These are phyloP conservation scores for Scalopus aquaticus DNA, from an alignment of 2,113 vertebrate genomes.

Conservation along the genomic window DNA sequence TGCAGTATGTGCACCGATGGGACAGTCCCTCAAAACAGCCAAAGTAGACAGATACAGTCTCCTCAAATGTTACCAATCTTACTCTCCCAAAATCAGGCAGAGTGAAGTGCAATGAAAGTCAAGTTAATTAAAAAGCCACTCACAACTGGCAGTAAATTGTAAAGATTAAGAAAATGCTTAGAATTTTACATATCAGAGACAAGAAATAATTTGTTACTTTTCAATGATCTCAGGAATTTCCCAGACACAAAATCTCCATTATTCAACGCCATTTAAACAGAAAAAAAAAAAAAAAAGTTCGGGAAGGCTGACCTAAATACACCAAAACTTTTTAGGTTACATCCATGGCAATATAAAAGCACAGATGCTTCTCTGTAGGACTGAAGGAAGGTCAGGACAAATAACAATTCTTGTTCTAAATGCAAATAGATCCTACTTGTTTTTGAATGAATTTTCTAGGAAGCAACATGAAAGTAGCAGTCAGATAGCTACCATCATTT, in stretches of 20 bases:
- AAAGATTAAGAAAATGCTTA: constrained; percentile 66
- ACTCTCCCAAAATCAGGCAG: constrained; percentile 71
- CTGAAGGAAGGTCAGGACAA: constrained; percentile 63
- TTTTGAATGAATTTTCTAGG: constrained; percentile 65
- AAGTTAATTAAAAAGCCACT: constrained; percentile 65
- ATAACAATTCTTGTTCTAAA: constrained; percentile 64
- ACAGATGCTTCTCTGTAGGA: constrained; percentile 61
- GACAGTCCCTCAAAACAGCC: constrained; percentile 79
- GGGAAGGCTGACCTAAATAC: constrained; percentile 74
- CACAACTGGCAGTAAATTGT: constrained; percentile 50
- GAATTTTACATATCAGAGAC: constrained; percentile 68
- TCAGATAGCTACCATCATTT: constrained; percentile 63
- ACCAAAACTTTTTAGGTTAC: constrained; percentile 75
- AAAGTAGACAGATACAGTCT: constrained; percentile 82
- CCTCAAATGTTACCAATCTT: constrained; percentile 74
- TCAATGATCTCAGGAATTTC: constrained; percentile 51
- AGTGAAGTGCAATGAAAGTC: constrained; percentile 77
- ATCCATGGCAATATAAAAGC: constrained; percentile 72
- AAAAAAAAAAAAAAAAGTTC: constrained; percentile 68
- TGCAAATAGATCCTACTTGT: constrained; percentile 73
- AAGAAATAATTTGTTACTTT: constrained; percentile 66
- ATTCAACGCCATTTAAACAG: constrained; percentile 30
- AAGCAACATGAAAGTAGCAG: constrained; percentile 73
- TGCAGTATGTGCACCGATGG: constrained; percentile 79
- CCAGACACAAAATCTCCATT: constrained; percentile 73